Conservation (phyloP, 2,113 vertebrate genomes). For the Atlantisia rogersi region DNA sequence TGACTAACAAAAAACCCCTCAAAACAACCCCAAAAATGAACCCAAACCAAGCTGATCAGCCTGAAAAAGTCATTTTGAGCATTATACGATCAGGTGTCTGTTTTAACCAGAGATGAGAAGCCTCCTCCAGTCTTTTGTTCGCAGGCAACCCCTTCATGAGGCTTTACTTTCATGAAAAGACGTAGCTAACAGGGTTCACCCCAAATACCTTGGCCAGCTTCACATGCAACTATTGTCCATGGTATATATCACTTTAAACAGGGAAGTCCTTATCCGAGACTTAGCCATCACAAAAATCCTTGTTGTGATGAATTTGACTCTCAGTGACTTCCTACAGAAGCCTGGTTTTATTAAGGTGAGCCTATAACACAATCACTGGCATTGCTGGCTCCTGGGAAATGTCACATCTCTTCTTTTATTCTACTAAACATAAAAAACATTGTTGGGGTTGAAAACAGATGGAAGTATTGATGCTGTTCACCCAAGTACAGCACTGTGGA, state of each 20-base stretch:
- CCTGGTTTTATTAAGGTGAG: not conserved
- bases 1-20: not conserved
- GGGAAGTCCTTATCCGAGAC: not conserved
- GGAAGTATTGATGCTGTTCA: not conserved
- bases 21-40: not conserved
- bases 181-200: not conserved
- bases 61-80: not conserved
- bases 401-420: not conserved
- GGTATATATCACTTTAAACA: not conserved
- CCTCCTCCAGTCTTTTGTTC: not conserved
- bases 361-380: not conserved
- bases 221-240: no score
- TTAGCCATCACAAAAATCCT: not conserved
- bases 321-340: not conserved
- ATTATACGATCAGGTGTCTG: not conserved
- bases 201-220: not conserved
- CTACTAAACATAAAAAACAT: not conserved
- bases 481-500: not conserved
- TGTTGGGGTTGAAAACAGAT: not conserved
- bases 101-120: not conserved
- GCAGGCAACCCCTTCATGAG: not conserved
- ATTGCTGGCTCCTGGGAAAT: not conserved
- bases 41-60: not conserved
- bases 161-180: not conserved
- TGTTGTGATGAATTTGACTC: not conserved